Base-by-base conservation (phyloP, 2,888 invertebrate species). In the Asteroscopus sphinx region DNA sequence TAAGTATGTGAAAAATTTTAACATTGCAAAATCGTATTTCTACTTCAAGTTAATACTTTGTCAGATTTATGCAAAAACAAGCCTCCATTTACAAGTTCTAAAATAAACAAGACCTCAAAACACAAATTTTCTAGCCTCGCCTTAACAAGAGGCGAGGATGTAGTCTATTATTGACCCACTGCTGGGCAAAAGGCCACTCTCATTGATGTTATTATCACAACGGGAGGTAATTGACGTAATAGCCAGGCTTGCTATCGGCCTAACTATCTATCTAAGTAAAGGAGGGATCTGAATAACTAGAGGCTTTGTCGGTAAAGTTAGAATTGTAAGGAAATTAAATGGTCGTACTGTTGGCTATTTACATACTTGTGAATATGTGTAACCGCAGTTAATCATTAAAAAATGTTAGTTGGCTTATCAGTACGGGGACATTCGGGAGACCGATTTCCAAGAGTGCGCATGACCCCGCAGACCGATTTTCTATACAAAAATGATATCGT, bases 171-270 rank as follows among this genome's bases (percentile, higher is more conserved):
- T 80, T 76, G 78, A 80, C 76, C 78, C 48, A 79, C 68, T 74
- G 68, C 60, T 76, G 60, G 54, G 63, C 57, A 68, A 76, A 58
- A 77, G 61, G 71, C 77, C 63, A 74, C 60, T 74, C 68, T 60
- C 63, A 74, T 74, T 74, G 75, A 63, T 66, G 70, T 71, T 73
- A 82, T 80, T 82, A 82, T 66, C 73, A 54, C 74, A 79, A 79
- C 74, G 74, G 81, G 70, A 75, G 56, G 74, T 80, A 82, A 81
- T 81, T 79, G 77, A 65, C 56, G 63, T 76, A 79, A 82, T 71
- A 68, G 68, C 65, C 55, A 67, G 69, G 47, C 67, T 67, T 56
- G 64, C 59, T 69, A 69, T 76, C 73, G 55, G 21, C 32, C 56
- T 71, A 21, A 21, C 21, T 21, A 74, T 68, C 65, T 68, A 44